phyloP scores from a whole-genome alignment of 2,888 invertebrate species.

The Drosophila mercatorum region DNA sequence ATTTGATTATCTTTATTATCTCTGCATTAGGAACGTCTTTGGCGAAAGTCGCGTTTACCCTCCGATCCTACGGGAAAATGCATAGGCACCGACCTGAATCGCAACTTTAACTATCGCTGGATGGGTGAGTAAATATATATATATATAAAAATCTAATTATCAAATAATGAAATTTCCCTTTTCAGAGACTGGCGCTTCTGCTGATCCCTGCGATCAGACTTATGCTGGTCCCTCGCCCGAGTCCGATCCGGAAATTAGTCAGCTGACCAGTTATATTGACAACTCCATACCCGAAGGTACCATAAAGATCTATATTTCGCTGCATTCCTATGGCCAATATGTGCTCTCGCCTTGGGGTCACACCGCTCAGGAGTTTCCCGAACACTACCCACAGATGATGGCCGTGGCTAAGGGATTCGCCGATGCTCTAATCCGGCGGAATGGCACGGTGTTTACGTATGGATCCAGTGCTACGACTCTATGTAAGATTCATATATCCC shows the following conservation, averaged over 20 bases:
- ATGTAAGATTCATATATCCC: slow-evolving; percentile 82
- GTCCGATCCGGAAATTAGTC: slow-evolving; percentile 86
- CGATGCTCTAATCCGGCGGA: slow-evolving; percentile 85
- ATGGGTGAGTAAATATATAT: slow-evolving; percentile 65
- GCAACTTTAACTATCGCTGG: slow-evolving; percentile 83
- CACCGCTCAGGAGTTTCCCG: slow-evolving; percentile 83
- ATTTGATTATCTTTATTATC: slow-evolving; percentile 7
- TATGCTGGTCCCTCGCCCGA: slow-evolving; percentile 86
- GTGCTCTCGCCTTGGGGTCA: slow-evolving; percentile 87
- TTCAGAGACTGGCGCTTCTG: slow-evolving; percentile 85
- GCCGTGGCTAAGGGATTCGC: slow-evolving; percentile 86
- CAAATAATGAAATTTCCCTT: too few species aligned
- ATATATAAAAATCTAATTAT: too few species aligned
- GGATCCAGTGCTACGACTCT: slow-evolving; percentile 87
- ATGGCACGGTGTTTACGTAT: slow-evolving; percentile 86
- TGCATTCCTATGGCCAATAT: slow-evolving; percentile 88
- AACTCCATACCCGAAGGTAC: slow-evolving; percentile 82
- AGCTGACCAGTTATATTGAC: slow-evolving; percentile 85
- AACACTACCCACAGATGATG: slow-evolving; percentile 85
- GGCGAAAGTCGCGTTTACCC: slow-evolving; percentile 88
- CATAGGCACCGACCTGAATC: slow-evolving; percentile 83
- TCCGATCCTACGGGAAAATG: slow-evolving; percentile 79
- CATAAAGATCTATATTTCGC: slow-evolving; percentile 86
- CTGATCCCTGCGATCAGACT: slow-evolving; percentile 82
- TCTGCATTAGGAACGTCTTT: slow-evolving; percentile 86